Base-by-base conservation (phyloP, 2,113 vertebrate genomes). In the Piprites chloris region DNA sequence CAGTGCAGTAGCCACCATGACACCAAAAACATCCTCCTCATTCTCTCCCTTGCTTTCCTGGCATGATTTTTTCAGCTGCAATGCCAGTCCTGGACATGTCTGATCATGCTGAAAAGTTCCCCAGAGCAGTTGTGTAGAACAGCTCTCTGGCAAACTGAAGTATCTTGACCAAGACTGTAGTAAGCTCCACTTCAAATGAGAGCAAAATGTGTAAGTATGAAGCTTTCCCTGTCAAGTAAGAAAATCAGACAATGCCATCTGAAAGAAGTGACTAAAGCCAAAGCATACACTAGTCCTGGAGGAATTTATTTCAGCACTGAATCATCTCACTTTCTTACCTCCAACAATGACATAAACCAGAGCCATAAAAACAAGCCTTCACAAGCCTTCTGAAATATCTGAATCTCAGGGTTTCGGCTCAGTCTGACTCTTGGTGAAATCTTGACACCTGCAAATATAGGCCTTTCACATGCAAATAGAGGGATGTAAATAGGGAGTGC, bases 391-490 rank as follows among this genome's bases (percentile, higher is more conserved):
- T 94, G 86, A 96, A 95, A 79, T 42, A 58, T 79, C 75, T 96
- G 85, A 88, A 67, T 90, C 88, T 96, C 79, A 79, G 39, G 56
- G 88, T 78, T 93, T 90, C 14, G 0, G 73, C 37, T 96, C 85
- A 81, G 79, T 56, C 68, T 80, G 93, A 94, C 90, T 88, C 69
- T 72, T 44, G 47, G 52, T 87, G 86, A 96, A 93, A 93, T 87
- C 83, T 55, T 96, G 95, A 95, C 95, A 93, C 92, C 92, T 82
- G 68, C 80, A 96, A 96, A 95, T 84, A 77, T 77, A 56, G 65
- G 65, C 69, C 19, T 96, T 96, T 96, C 90, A 94, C 88, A 94
- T 96, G 96, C 83, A 96, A 96, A 97, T 95, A 35, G 41, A 72
- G 58, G 49, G 23, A 55, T 67, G 86, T 75, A 94, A 91, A 96